phyloP scores from a whole-genome alignment of 2,797 vertebrate genomes.

The Sebastes hopkinsi region DNA sequence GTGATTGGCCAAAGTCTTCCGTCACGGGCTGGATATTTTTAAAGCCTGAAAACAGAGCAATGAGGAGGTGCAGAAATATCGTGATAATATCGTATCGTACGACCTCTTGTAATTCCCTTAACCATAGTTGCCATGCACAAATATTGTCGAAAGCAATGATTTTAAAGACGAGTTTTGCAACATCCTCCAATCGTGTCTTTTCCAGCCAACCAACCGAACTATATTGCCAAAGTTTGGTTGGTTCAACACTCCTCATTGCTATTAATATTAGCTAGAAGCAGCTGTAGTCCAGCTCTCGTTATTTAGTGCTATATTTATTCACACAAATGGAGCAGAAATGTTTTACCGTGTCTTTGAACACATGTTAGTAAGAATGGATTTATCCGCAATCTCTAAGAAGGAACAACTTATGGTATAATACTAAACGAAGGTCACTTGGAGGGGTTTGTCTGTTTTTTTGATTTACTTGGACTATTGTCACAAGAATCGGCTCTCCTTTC shows the following conservation, averaged over 20 bases:
- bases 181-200: neutral
- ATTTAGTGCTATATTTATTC: neutral
- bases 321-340: neutral
- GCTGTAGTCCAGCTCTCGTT: neutral
- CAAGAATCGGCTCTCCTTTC: conserved; percentile 23
- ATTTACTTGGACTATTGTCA: conserved; percentile 40
- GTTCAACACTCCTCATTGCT: neutral
- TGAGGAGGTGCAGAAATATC: too few relatives aligned
- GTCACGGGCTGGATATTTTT: too few relatives aligned
- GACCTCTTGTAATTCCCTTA: neutral
- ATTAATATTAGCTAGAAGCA: neutral
- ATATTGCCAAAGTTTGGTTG: neutral
- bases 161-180: neutral
- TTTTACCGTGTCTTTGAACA: neutral
- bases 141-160: neutral
- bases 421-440: conserved; percentile 18
- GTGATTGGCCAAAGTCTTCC: too few relatives aligned
- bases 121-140: neutral
- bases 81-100: too few relatives aligned
- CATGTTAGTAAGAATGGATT: neutral
- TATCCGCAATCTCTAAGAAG: neutral
- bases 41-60: too few relatives aligned
- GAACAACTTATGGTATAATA: neutral
- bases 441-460: conserved; percentile 21
- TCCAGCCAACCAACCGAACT: neutral